Evolutionary conservation across 2,113 vertebrate genomes (phyloP), one percentile per base, ranked within the genome.

Genomic region (Sapajus apella): DNA sequence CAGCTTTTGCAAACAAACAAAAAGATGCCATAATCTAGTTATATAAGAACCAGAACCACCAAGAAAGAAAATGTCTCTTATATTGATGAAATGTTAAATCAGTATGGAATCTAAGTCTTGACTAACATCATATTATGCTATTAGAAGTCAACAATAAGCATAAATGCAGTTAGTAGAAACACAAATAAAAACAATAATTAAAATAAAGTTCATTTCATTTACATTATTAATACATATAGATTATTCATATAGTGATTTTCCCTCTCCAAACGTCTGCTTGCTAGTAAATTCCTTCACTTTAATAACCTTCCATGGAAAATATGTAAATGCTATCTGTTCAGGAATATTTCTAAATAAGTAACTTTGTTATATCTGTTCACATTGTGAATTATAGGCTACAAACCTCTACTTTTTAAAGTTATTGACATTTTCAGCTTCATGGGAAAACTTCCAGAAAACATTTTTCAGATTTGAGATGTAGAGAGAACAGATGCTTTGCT

Each of bases 61-160:
- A 75, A 94, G 12, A 50, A 37, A 66, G 43, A 86, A 97, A 17
- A 0, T 2, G 25, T 73, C 6, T 89, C 81, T 9, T 83, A 45
- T 90, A 66, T 17, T 93, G 61, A 96, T 61, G 93, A 25, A 97
- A 55, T 92, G 95, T 97, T 35, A 87, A 86, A 97, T 94, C 35
- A 90, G 12, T 14, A 66, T 25, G 43, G 20, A 80, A 68, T 96
- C 52, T 94, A 90, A 96, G 17, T 86, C 45, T 32, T 94, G 61
- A 94, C 66, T 87, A 25, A 91, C 95, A 83, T 52, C 25, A 70
- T 73, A 79, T 87, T 52, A 75, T 35, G 6, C 3, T 85, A 61
- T 92, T 93, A 7, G 25, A 95, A 92, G 86, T 83, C 58, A 66
- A 30, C 81, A 43, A 61, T 32, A 16, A 40, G 37, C 3, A 21